Evolutionary conservation across 2,888 invertebrate genomes (phyloP).

Genomic region (Nebria brevicollis): DNA sequence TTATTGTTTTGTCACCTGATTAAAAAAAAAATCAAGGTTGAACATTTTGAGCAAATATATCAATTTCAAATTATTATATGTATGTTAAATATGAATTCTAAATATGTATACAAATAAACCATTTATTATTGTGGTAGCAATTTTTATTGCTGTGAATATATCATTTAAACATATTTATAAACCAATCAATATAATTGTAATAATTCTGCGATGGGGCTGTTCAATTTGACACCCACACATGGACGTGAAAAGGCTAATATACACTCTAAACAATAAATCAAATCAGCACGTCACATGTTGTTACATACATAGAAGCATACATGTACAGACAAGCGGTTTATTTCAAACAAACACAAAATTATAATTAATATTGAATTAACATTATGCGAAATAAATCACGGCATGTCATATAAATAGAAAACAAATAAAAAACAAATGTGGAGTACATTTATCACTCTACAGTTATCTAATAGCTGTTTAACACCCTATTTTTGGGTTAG

Average conservation of each 20-base stretch:
- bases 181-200: background rate
- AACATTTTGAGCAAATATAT: too few relatives aligned
- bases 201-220: background rate
- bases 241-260: background rate
- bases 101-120: too few relatives aligned
- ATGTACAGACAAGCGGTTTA: background rate
- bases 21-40: background rate
- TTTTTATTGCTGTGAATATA: too few relatives aligned
- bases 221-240: background rate
- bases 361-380: slow-evolving; percentile 1
- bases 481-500: too few relatives aligned
- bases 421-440: background rate
- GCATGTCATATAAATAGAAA: background rate
- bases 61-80: too few relatives aligned
- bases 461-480: too few relatives aligned
- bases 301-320: background rate
- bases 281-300: background rate
- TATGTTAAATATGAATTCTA: too few relatives aligned
- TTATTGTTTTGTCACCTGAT: background rate
- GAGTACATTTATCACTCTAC: too few relatives aligned
- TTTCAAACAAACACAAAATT: background rate
- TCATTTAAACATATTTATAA: background rate
- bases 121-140: too few relatives aligned
- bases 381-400: background rate
- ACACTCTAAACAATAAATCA: background rate